Base-by-base conservation (phyloP, 2,888 invertebrate genomes). In the Andricus curvator region DNA sequence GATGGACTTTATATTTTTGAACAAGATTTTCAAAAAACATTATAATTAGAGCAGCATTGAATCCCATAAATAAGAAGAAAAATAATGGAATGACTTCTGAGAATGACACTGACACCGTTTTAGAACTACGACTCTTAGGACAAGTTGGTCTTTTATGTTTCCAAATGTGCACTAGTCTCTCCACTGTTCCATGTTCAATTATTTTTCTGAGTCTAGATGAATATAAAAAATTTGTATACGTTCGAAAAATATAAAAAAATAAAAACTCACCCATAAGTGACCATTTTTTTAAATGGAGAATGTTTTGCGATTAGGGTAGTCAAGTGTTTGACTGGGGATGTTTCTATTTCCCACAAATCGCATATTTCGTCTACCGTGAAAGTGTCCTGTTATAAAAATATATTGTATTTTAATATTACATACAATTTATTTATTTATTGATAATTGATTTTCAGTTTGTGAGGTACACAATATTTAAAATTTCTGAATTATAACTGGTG, bases 351-450 rank as follows among this genome's bases (percentile, higher is more conserved):
- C 1, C 94, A 94, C 1, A 95, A 92, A 82, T 96, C 96, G 85
- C 96, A 96, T 78, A 96, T 94, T 89, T 95, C 94, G 70, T 94
- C 93, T 88, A 96, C 96, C 0, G 93, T 93, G 87, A 96, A 96
- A 0, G 94, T 95, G 33, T 94, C 94, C 90, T 90, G 48, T 5
- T 81, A 77, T 25, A 48, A 77, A 76, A 25, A 76, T 48, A 76
- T 48, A n/a, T n/a, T 62, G 8, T 25, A 22, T 41, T 56, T 6
- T 25, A 64, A 48, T 48, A 37, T 37, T 37, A 4, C 37, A 3
- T 29, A 29, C 29, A 29, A 29, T 29, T 29, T 4, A 29, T 33
- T 33, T 6, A 6, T 8, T 8, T 33, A 33, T 33, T 33, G 33
- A 33, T 33, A 33, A 33, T 33, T 33, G 33, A 33, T 33, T 33